Evolutionary conservation across 37 sponge, comb jelly and placozoan genomes (phyloP), one percentile per base, ranked within the genome.

Genomic region (Eunapius fragilis): DNA sequence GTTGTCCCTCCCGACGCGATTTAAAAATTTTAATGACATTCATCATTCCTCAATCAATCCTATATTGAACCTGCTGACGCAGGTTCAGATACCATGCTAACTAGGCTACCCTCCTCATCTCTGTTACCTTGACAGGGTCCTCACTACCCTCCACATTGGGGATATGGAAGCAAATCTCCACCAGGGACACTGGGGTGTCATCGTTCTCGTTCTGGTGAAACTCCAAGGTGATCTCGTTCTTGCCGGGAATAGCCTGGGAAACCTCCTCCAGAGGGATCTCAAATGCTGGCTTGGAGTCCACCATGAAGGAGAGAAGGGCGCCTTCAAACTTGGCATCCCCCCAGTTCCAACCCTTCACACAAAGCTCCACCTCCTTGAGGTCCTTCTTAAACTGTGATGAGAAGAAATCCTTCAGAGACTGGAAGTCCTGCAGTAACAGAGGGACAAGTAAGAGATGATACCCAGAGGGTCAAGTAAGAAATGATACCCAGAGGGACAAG

Each of bases 291-390:
- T 95, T 97, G 38, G 75, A 75, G 78, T 97, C 99, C 30, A 94
- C 93, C 31, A 84, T 74, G 82, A 99, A 99, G 3, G 86, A 74
- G 73, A 99, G 78, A 22, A 95, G 87, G 70, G 97, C 88, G 11
- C 95, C 99, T 27, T 89, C 83, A 82, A 98, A 92, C 17, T 77
- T 80, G 3, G 86, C 91, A 19, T 94, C 90, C 73, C 99, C 99
- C 99, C 99, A 98, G 89, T 98, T 98, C 97, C 95, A 97, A 3
- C 99, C 99, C 69, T 95, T 95, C 74, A 95, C 91, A 88, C 91
- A 93, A 50, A 92, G 84, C n/a, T 95, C 97, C 25, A 92, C 91
- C 67, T 95, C 93, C 24, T 73, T 74, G 28, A 98, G 75, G 12
- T 87, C 89, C 50, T 85, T 88, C 30, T 85, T 87, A 74, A 87